phyloP scores from a whole-genome alignment of 2,888 invertebrate species.

The Therioaphis trifolii region DNA sequence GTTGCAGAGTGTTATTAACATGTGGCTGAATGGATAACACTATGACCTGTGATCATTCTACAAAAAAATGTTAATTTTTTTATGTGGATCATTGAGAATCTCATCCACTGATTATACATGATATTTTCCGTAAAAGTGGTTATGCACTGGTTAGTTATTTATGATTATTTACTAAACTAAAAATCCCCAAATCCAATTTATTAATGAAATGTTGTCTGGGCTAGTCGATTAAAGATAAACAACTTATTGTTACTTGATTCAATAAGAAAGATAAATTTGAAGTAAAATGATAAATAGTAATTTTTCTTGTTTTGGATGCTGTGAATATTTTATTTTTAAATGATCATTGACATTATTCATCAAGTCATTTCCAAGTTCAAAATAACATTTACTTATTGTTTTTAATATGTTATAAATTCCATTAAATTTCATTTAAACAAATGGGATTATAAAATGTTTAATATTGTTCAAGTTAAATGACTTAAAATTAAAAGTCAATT shows the following conservation, averaged over 20 bases:
- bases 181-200: neutral
- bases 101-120: constrained; percentile 26
- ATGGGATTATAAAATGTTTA: too few relatives aligned
- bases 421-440: too few relatives aligned
- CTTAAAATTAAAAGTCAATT: too few relatives aligned
- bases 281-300: too few relatives aligned
- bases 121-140: constrained; percentile 23
- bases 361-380: too few relatives aligned
- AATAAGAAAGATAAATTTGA: too few relatives aligned
- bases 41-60: constrained; percentile 34
- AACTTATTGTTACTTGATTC: neutral
- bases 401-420: too few relatives aligned
- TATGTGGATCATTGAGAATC: constrained; percentile 27
- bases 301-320: too few relatives aligned
- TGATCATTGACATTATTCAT: too few relatives aligned
- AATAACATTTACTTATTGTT: too few relatives aligned
- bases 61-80: constrained; percentile 26
- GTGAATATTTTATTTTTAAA: too few relatives aligned
- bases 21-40: constrained; percentile 56
- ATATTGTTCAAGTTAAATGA: too few relatives aligned
- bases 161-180: neutral
- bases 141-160: constrained; percentile 46
- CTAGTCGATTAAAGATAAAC: neutral
- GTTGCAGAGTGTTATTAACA: constrained; percentile 57
- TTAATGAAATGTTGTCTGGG: neutral